These are phyloP conservation scores for Meleagris gallopavo DNA, from an alignment of 2,113 vertebrate genomes.

Conservation along the genomic window DNA sequence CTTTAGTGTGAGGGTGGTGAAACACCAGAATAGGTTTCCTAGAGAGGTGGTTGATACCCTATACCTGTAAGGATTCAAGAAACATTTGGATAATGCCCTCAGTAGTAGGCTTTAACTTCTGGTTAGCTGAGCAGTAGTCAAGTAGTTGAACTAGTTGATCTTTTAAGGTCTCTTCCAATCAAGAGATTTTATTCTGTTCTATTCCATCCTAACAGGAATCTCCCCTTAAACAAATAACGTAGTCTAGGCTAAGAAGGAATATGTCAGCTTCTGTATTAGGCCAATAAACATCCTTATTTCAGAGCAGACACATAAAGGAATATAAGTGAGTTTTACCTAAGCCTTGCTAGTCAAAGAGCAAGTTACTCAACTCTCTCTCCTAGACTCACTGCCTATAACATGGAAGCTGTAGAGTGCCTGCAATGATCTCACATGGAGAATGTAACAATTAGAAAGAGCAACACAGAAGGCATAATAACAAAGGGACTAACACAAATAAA, in stretches of 20 bases:
- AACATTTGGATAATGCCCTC: background rate
- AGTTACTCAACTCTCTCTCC: background rate
- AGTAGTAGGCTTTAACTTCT: too few species aligned
- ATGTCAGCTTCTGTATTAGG: background rate
- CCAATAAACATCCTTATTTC: background rate
- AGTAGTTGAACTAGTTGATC: background rate
- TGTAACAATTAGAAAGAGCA: too few species aligned
- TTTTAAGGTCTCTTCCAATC: background rate
- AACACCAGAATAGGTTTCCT: background rate
- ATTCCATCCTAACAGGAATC: background rate
- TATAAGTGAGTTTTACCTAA: background rate
- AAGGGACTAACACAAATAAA: too few species aligned
- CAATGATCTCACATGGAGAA: background rate
- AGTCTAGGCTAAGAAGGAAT: background rate
- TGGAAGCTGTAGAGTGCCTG: background rate
- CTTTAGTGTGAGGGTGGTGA: background rate
- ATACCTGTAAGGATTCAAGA: background rate
- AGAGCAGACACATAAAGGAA: background rate
- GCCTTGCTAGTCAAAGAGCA: background rate
- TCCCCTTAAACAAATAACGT: background rate
- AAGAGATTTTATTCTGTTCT: background rate
- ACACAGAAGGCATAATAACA: too few species aligned
- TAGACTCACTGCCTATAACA: background rate
- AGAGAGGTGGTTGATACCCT: background rate
- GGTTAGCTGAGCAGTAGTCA: background rate